Evolutionary conservation across 2,113 vertebrate species (phyloP).

Genomic region (Salvelinus alpinus): DNA sequence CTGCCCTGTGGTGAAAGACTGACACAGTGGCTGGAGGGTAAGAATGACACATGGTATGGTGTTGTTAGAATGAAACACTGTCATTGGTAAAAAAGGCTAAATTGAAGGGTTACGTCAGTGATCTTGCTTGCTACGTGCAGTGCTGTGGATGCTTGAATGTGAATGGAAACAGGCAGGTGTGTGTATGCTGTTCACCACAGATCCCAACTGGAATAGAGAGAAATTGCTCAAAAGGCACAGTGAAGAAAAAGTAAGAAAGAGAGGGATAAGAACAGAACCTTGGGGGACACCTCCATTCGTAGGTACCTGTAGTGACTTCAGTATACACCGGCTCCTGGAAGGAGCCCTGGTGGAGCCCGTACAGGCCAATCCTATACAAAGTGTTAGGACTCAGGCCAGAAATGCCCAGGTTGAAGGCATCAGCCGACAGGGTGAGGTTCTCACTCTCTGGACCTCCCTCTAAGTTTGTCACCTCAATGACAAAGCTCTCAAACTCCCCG

Average conservation of each 20-base stretch:
- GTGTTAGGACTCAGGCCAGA: conserved; percentile 82
- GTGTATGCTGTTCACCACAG: conserved; percentile 22
- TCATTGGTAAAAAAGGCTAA: conserved; percentile 22
- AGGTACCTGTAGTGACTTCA: conserved; percentile 80
- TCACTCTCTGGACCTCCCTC: conserved; percentile 57
- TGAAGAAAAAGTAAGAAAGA: not conserved
- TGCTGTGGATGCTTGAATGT: not conserved
- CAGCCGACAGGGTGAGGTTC: conserved; percentile 81
- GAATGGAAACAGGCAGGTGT: not conserved
- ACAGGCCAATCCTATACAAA: conserved; percentile 81
- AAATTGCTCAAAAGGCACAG: conserved; percentile 36
- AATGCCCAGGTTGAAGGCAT: conserved; percentile 72
- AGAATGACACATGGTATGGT: conserved; percentile 39
- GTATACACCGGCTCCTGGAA: conserved; percentile 76
- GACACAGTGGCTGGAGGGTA: conserved; percentile 70
- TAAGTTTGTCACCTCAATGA: conserved; percentile 86
- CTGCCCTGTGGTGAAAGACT: conserved; percentile 54
- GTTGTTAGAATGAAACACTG: conserved; percentile 53
- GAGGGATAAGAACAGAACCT: conserved; percentile 18
- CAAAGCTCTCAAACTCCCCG: conserved; percentile 83
- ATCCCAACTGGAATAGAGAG: conserved; percentile 29
- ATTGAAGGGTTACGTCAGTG: conserved; percentile 36
- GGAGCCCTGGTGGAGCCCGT: conserved; percentile 77
- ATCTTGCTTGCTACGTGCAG: conserved; percentile 6
- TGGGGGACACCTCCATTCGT: conserved; percentile 15